A percentile compares a stretch with the other conserved stretches of the same genome.
phyloP scores from a whole-genome alignment of 2,113 vertebrate species.

The Platysternon megacephalum region DNA sequence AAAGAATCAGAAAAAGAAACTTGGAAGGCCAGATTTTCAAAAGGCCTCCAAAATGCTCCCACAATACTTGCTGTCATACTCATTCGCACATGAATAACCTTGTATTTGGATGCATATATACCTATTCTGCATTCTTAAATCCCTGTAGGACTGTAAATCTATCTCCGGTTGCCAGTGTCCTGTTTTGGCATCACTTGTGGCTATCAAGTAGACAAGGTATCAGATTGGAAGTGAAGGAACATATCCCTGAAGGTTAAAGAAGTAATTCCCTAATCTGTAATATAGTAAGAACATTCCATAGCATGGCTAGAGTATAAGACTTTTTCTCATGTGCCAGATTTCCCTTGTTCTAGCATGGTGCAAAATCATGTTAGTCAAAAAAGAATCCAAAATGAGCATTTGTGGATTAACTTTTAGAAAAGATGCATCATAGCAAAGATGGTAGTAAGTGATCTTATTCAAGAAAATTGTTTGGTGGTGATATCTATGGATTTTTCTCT shows the following conservation, averaged over 20 bases:
- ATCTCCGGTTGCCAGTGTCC: neutral
- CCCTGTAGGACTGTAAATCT: neutral
- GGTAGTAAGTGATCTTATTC: neutral
- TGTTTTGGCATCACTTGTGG: neutral
- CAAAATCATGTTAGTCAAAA: neutral
- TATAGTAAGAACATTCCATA: neutral
- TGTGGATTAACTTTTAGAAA: neutral
- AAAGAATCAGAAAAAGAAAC: neutral
- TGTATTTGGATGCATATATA: neutral
- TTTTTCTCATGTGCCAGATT: neutral
- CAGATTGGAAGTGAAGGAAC: neutral
- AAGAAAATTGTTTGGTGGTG: neutral
- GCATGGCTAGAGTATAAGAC: neutral
- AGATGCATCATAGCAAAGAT: rapidly evolving
- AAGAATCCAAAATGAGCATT: neutral
- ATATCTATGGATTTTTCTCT: neutral
- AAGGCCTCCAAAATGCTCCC: neutral
- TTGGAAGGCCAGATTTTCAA: neutral
- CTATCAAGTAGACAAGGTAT: constrained; percentile 3
- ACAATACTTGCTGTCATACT: neutral
- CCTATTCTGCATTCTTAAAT: neutral
- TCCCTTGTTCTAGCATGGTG: neutral
- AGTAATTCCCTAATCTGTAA: neutral
- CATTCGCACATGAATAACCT: neutral
- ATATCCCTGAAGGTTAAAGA: neutral